phyloP scores from a whole-genome alignment of 1,140 invertebrate genomes.

The Drosophila seguyi region DNA sequence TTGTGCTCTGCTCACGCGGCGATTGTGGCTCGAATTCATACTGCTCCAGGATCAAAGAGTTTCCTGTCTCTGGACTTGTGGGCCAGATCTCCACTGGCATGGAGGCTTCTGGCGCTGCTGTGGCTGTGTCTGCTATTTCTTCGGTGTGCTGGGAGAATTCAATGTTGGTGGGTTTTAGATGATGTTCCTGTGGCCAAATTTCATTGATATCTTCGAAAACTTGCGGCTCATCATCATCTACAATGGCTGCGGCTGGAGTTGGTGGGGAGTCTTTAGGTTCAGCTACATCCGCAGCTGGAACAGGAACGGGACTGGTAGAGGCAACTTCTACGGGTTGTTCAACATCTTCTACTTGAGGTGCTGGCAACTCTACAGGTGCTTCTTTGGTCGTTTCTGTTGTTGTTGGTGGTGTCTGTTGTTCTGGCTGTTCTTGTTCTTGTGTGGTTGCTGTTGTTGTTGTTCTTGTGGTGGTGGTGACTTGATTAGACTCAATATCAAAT shows the following conservation, averaged over 20 bases:
- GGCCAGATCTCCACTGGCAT: conserved; percentile 82
- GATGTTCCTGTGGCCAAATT: conserved; percentile 82
- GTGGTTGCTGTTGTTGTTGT: conserved; percentile 62
- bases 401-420: conserved; percentile 61
- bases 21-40: conserved; percentile 71
- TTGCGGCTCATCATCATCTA: conserved; percentile 25
- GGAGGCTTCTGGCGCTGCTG: conserved; percentile 22
- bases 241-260: conserved; percentile 24
- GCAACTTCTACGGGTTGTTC: conserved; percentile 77
- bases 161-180: conserved; percentile 74
- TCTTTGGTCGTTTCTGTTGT: conserved; percentile 70
- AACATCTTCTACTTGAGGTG: conserved; percentile 84
- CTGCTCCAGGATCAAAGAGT: conserved; percentile 65
- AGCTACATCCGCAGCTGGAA: conserved; percentile 71
- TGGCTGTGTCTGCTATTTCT: conserved; percentile 12
- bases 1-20: conserved; percentile 22
- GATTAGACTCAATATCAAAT: conserved; percentile 84
- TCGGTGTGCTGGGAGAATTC: conserved; percentile 78
- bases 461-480: conserved; percentile 67
- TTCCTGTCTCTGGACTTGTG: conserved; percentile 73
- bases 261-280: conserved; percentile 21
- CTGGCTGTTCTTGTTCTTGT: conserved; percentile 65
- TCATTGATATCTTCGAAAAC: conserved; percentile 75
- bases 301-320: conserved; percentile 78
- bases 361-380: conserved; percentile 81